Evolutionary conservation across 2,797 vertebrate genomes (phyloP), one percentile per base, ranked within the genome.

Genomic region (Lagocephalus sceleratus): DNA sequence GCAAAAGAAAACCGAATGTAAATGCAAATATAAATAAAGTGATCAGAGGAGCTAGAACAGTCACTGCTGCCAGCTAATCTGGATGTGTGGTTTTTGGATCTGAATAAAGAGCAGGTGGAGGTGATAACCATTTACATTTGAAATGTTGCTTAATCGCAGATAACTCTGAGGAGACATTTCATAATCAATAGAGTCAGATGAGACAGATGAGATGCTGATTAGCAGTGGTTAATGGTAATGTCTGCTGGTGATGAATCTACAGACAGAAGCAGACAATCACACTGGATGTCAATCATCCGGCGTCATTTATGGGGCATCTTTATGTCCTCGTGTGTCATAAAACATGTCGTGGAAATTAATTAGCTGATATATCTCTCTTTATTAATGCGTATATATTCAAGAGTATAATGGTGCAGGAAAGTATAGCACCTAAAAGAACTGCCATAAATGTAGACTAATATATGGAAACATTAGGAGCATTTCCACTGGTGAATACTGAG

Each of bases 321-420:
- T 49, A 59, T 49, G 47, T 23, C 39, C 14, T 17, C 20, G 19
- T 26, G 20, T 46, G 38, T 66, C 52, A 63, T 72, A 63, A 78
- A 82, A 66, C 57, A 59, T 55, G 66, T 56, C 63, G 46, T 22
- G 32, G 58, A 7, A 26, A 41, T 25, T 60, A 68, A 82, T 65
- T 60, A 69, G 42, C 45, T 56, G 32, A 29, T 52, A 1, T 17
- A 16, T 16, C 8, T 40, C 5, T 3, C 16, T 17, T 40, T 40
- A 40, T 40, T n/a, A 40, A 17, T 16, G n/a, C 16, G 1, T 17
- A 17, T 17, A 40, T 16, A 4, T 40, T 40, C 39, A n/a, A 40
- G 5, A 16, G 15, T 7, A 9, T 2, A 16, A 17, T 40, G 39
- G 35, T 11, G 14, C 3, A 38, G 1, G 16, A 5, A 40, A 17